Evolutionary conservation across 2,888 invertebrate genomes (phyloP).

Genomic region (Scrobipalpa atriplicella): DNA sequence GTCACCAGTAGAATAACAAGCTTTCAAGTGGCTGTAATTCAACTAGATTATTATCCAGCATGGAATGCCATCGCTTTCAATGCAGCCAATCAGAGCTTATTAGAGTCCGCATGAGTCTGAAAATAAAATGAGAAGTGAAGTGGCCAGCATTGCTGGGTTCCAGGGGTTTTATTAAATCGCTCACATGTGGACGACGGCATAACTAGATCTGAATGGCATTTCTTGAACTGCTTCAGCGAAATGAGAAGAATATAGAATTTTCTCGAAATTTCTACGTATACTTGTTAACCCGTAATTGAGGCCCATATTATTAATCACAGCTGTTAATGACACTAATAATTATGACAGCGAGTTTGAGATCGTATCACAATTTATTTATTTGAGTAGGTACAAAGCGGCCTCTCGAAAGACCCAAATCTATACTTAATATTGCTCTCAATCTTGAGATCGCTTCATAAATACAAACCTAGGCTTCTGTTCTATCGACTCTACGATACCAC

Average conservation of each 20-base stretch:
- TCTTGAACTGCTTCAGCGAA: not conserved
- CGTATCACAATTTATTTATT: no score
- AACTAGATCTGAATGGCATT: not conserved
- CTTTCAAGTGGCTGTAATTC: slow-evolving; percentile 3
- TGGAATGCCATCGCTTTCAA: not conserved
- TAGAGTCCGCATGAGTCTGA: slow-evolving; percentile 30
- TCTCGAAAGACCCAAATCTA: no score
- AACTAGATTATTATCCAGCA: not conserved
- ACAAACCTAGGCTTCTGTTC: no score
- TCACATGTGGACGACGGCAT: slow-evolving; percentile 50
- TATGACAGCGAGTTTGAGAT: no score
- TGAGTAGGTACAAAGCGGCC: no score
- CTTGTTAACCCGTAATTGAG: no score
- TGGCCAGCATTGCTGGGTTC: slow-evolving; percentile 47
- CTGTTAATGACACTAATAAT: no score
- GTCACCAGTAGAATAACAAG: not conserved
- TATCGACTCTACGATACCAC: no score
- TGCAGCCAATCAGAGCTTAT: slow-evolving; percentile 5
- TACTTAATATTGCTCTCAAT: no score
- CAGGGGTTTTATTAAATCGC: slow-evolving; percentile 70
- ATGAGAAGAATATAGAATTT: not conserved
- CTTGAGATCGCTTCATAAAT: no score
- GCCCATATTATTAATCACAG: no score
- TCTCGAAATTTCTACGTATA: not conserved
- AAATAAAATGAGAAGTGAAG: slow-evolving; percentile 49